Evolutionary conservation across 2,888 invertebrate species (phyloP).

Genomic region (Mactromeris polynyma): DNA sequence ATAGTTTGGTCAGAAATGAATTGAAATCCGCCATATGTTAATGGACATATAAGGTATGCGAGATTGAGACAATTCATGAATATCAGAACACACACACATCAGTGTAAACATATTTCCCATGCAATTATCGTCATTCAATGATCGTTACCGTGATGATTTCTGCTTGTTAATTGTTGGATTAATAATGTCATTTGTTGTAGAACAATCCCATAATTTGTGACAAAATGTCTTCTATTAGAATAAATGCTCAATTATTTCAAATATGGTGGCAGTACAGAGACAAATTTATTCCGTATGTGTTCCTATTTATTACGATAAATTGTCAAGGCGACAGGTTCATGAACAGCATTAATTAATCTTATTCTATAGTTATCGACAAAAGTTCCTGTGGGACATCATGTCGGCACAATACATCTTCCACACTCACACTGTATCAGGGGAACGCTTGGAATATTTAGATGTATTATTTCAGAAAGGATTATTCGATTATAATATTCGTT

Average conservation of each 20-base stretch:
- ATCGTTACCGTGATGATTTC: not conserved
- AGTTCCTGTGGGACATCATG: not conserved
- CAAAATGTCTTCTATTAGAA: not conserved
- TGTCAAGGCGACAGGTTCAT: not conserved
- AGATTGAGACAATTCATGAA: too few relatives aligned
- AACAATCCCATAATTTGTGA: not conserved
- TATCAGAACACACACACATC: too few relatives aligned
- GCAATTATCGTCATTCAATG: not conserved
- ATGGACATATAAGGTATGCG: too few relatives aligned
- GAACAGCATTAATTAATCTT: not conserved
- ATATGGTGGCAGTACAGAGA: not conserved
- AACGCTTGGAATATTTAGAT: not conserved
- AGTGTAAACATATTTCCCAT: not conserved
- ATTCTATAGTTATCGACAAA: not conserved
- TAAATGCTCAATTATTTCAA: not conserved
- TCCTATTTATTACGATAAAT: conserved; percentile 1
- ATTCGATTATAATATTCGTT: too few relatives aligned
- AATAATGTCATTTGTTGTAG: not conserved
- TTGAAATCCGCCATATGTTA: too few relatives aligned
- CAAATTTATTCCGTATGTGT: not conserved
- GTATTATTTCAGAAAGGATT: too few relatives aligned
- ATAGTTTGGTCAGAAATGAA: too few relatives aligned
- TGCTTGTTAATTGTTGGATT: not conserved
- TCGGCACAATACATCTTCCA: not conserved
- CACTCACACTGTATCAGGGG: not conserved